A percentile compares a stretch with the other conserved stretches of the same genome.
phyloP scores from a whole-genome alignment of 2,888 invertebrate genomes.

The Lumbricus terrestris region DNA sequence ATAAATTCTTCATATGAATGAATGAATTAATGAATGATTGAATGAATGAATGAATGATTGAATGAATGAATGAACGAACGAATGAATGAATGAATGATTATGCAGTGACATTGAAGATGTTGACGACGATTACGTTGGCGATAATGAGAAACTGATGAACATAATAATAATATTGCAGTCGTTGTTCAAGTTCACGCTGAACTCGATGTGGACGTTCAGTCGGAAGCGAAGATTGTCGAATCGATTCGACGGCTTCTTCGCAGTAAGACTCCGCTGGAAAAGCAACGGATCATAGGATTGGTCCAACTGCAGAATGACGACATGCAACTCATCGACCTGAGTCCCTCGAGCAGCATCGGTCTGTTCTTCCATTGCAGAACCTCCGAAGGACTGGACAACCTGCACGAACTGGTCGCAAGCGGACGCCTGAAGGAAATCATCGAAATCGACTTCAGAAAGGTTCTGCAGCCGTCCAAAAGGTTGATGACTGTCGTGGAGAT shows the following conservation, averaged over 20 bases:
- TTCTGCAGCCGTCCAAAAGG: neutral
- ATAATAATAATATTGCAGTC: no score
- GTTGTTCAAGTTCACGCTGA: neutral
- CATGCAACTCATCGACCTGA: neutral
- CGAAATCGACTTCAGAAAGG: neutral
- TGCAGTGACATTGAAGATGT: neutral
- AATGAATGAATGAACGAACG: no score
- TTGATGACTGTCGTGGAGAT: neutral
- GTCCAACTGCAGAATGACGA: slow-evolving; percentile 3
- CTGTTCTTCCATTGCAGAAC: neutral
- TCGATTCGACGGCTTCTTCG: neutral
- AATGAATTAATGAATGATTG: no score
- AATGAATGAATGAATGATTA: neutral
- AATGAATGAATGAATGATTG: no score
- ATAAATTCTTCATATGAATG: no score
- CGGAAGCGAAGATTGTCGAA: neutral
- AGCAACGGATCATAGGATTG: neutral
- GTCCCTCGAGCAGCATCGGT: neutral
- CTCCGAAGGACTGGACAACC: neutral
- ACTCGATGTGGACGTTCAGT: neutral
- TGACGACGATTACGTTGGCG: no score
- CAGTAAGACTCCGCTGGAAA: neutral
- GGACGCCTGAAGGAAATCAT: neutral
- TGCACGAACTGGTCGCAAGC: neutral
- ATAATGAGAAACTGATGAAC: neutral